Base-by-base conservation (phyloP, 1,140 invertebrate genomes). In the Luehdorfia chinensis region DNA sequence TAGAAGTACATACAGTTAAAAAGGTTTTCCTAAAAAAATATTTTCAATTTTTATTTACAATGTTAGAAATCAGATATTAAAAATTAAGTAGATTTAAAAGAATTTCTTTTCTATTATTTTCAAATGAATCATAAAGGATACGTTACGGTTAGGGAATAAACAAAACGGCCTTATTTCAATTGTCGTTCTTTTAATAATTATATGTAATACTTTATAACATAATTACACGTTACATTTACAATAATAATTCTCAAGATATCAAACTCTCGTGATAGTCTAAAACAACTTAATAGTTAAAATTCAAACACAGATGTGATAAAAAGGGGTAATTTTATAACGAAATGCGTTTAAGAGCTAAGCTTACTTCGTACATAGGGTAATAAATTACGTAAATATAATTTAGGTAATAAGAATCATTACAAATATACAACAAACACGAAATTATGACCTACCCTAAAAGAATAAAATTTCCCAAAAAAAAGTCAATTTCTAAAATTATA, bases 321-420 rank as follows among this genome's bases (percentile, higher is more conserved):
- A 73, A 60, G 59, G 55, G 65, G 57, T 31, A 31, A 31, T 67
- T 71, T 59, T 51, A 67, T 65, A 86, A 85, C 81, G 67, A 80
- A 85, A 85, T 80, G 76, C 76, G 77, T 47, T 62, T 68, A 64
- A 71, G 63, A 70, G 57, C 73, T 83, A 76, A 74, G 51, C 66
- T 71, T 80, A 76, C 47, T 56, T 53, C 47, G 47, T 74, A 83
- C 57, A 73, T 56, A 67, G 54, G 63, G 76, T 68, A 85, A 86
- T 86, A 86, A 86, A 74, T 86, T 86, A 86, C 79, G 76, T 84
- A 84, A 79, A 78, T 80, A 80, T 80, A 85, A 83, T 83, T 81
- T 84, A 85, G 74, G 67, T 69, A 66, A 73, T 75, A 66, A 60
- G 59, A 74, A 62, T 63, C 49, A 66, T 60, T 65, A 62, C 44